These are phyloP conservation scores for Chaitophorus viminalis DNA, from an alignment of 2,888 invertebrate genomes.

Conservation along the genomic window DNA sequence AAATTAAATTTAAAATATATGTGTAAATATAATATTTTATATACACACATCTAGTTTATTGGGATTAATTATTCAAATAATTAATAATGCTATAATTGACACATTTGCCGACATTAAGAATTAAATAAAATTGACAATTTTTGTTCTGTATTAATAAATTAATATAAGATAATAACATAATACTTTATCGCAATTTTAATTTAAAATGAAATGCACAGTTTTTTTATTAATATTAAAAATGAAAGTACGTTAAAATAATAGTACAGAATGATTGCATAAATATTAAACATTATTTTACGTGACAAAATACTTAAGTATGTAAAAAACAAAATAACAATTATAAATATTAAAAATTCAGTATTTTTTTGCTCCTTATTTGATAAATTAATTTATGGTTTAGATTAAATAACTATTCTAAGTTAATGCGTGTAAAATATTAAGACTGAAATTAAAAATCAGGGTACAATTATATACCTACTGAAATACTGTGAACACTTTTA, in stretches of 20 bases:
- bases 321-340: not conserved
- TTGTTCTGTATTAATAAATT: not conserved
- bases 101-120: not conserved
- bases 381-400: not conserved
- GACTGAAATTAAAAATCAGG: no score
- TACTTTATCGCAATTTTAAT: not conserved
- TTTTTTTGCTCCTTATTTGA: not conserved
- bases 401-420: not conserved
- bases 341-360: not conserved
- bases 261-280: not conserved
- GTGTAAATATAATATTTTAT: not conserved
- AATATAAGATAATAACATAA: not conserved
- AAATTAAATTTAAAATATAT: not conserved
- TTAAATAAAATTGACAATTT: slow-evolving; percentile 28
- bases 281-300: not conserved
- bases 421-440: not conserved
- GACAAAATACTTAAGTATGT: not conserved
- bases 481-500: not conserved
- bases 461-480: not conserved
- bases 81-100: slow-evolving; percentile 19
- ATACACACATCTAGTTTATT: not conserved
- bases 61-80: not conserved
- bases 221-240: not conserved
- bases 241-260: not conserved
- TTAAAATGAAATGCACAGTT: not conserved